Percentiles rank a stretch among this genome's conserved stretches.
Evolutionary conservation across 2,888 invertebrate species (phyloP).

Genomic region (Lordiphosa andalusiaca): DNA sequence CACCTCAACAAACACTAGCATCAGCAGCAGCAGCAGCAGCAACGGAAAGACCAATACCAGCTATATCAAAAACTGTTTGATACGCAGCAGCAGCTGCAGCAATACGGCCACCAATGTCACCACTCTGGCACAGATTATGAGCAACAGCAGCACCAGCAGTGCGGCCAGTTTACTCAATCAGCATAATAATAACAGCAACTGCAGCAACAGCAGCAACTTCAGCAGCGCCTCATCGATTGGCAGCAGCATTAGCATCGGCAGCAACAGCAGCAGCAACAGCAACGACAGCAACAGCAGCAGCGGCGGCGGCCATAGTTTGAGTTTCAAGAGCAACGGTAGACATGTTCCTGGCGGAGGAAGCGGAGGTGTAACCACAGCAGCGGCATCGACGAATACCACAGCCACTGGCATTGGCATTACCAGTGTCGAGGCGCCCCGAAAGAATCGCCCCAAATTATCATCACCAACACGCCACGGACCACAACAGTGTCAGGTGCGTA

Average conservation of each 20-base stretch:
- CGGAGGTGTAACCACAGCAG: slow-evolving; percentile 79
- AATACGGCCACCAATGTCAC: slow-evolving; percentile 77
- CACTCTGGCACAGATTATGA: slow-evolving; percentile 77
- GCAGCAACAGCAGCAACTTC: slow-evolving; percentile 67
- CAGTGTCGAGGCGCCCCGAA: slow-evolving; percentile 81
- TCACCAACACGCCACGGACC: slow-evolving; percentile 95
- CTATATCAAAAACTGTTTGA: slow-evolving; percentile 77
- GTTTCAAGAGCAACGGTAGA: slow-evolving; percentile 57
- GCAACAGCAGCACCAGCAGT: slow-evolving; percentile 76
- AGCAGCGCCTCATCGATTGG: slow-evolving; percentile 67
- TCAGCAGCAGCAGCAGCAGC: slow-evolving; percentile 22
- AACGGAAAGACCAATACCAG: slow-evolving; percentile 62
- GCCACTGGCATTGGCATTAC: slow-evolving; percentile 66
- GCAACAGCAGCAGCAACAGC: slow-evolving; percentile 58
- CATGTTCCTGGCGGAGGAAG: slow-evolving; percentile 53
- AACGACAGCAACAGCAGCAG: slow-evolving; percentile 57
- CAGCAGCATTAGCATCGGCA: slow-evolving; percentile 67
- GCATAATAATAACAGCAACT: slow-evolving; percentile 62
- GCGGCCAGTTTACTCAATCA: slow-evolving; percentile 65
- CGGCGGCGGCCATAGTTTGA: slow-evolving; percentile 56
- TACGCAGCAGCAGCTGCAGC: slow-evolving; percentile 77
- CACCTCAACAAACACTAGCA: slow-evolving; percentile 51
- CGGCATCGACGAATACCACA: slow-evolving; percentile 47
- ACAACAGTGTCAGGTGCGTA: slow-evolving; percentile 91
- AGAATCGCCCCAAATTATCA: slow-evolving; percentile 90